Percentiles rank a stretch among this genome's conserved stretches.
These are phyloP conservation scores for Notothenia rossii DNA, from an alignment of 2,113 vertebrate genomes.

Conservation along the genomic window DNA sequence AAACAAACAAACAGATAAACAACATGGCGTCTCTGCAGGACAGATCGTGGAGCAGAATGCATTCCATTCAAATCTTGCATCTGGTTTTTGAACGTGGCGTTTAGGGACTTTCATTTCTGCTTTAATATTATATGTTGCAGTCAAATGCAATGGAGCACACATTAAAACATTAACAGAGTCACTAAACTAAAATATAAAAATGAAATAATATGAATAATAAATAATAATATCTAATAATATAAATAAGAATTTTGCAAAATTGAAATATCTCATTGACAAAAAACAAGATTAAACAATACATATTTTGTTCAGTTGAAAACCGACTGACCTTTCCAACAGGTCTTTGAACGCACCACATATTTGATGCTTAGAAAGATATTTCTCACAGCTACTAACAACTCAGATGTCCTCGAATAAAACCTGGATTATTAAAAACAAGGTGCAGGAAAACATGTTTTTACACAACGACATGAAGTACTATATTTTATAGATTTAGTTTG, in stretches of 20 bases:
- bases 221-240: neutral
- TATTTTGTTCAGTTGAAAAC: fast-evolving
- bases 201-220: neutral
- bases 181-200: too few relatives aligned
- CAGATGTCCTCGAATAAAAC: neutral
- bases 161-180: neutral
- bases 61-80: too few relatives aligned
- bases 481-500: neutral
- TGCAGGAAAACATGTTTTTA: too few relatives aligned
- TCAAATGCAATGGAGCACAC: too few relatives aligned
- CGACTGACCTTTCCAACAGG: neutral
- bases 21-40: too few relatives aligned
- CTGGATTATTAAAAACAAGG: neutral
- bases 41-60: too few relatives aligned
- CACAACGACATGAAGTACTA: too few relatives aligned
- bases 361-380: neutral
- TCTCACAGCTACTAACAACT: neutral
- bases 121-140: too few relatives aligned
- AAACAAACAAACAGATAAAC: too few relatives aligned
- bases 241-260: neutral
- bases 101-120: too few relatives aligned
- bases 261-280: neutral
- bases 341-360: conserved; percentile 13
- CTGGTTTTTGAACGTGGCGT: too few relatives aligned
- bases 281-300: too few relatives aligned